phyloP scores from a whole-genome alignment of 1,140 invertebrate genomes.

The Habropoda laboriosa region DNA sequence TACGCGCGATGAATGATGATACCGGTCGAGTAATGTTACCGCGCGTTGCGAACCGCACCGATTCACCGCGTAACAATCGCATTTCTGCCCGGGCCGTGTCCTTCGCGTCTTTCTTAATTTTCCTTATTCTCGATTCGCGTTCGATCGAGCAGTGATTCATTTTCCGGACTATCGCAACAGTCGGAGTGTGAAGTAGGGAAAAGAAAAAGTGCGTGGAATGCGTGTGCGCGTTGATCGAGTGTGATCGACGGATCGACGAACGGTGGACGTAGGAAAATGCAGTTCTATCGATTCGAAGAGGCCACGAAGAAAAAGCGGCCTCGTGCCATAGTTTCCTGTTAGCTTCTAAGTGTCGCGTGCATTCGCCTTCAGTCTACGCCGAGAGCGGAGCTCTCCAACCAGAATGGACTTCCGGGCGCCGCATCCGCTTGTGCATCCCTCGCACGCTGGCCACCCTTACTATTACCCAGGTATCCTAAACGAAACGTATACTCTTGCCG shows the following conservation, averaged over 20 bases:
- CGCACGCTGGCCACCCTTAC: slow-evolving; percentile 77
- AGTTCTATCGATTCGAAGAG: slow-evolving; percentile 34
- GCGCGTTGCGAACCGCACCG: slow-evolving; percentile 45
- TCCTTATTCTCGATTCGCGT: not conserved
- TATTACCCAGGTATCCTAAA: slow-evolving; percentile 81
- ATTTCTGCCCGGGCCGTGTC: not conserved
- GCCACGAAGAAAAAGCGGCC: slow-evolving; percentile 43
- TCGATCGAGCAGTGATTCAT: slow-evolving; percentile 14
- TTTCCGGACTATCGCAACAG: slow-evolving; percentile 9
- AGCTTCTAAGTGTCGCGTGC: slow-evolving; percentile 24
- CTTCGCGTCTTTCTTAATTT: slow-evolving; percentile 3
- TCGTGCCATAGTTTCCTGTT: slow-evolving; percentile 20
- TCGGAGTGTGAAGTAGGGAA: not conserved
- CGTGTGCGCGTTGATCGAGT: slow-evolving; percentile 1
- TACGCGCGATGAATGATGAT: slow-evolving; percentile 57
- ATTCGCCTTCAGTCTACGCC: slow-evolving; percentile 29
- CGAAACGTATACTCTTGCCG: too few relatives aligned
- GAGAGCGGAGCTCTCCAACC: slow-evolving; percentile 18
- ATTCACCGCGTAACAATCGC: not conserved
- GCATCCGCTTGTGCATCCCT: slow-evolving; percentile 77
- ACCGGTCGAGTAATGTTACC: slow-evolving; percentile 58
- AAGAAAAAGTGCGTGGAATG: not conserved
- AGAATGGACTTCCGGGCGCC: slow-evolving; percentile 79
- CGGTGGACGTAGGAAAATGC: slow-evolving; percentile 47
- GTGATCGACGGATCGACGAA: not conserved